Base-by-base conservation (phyloP, 1,140 invertebrate species). In the Meteorus sp. region DNA sequence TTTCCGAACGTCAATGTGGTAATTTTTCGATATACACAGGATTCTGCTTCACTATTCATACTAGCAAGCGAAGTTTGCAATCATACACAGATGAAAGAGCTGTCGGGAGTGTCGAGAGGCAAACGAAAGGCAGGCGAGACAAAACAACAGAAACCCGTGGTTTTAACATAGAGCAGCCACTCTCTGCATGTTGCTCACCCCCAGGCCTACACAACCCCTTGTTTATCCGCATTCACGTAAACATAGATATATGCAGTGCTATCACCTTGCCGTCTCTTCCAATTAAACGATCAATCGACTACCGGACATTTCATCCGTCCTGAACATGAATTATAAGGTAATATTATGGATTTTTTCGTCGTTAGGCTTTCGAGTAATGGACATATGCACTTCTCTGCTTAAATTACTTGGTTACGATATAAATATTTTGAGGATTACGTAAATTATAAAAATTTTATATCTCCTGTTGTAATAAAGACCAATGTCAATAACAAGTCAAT, bases 71-170 rank as follows among this genome's bases (percentile, higher is more conserved):
- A 59, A 70, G 62, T 70, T 63, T 67, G 69, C 72, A 79, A 77
- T 79, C 74, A 79, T 78, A 71, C 68, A 66, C 63, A 78, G 75
- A 79, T 79, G 75, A 79, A 79, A 79, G 77, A 78, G 75, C 77
- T 78, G 77, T 77, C 77, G 68, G 68, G 75, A n/a, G 69, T 72
- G 75, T 70, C 71, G 73, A 76, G 67, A 67, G n/a, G n/a, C 67
- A 70, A 77, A 69, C 70, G 74, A 78, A 77, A 78, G 33, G 45
- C 27, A 59, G 47, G 37, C 50, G 64, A 69, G 13, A 33, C 67
- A 71, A 66, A 64, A 71, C 67, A 74, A 72, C 71, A 73, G 69
- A 72, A 72, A n/a, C n/a, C 44, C 39, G 23, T 15, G 50, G 52
- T 20, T 59, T n/a, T n/a, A n/a, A n/a, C n/a, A n/a, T 22, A 74